Evolutionary conservation across 2,797 vertebrate genomes (phyloP).

Genomic region (Cyprinella venusta): DNA sequence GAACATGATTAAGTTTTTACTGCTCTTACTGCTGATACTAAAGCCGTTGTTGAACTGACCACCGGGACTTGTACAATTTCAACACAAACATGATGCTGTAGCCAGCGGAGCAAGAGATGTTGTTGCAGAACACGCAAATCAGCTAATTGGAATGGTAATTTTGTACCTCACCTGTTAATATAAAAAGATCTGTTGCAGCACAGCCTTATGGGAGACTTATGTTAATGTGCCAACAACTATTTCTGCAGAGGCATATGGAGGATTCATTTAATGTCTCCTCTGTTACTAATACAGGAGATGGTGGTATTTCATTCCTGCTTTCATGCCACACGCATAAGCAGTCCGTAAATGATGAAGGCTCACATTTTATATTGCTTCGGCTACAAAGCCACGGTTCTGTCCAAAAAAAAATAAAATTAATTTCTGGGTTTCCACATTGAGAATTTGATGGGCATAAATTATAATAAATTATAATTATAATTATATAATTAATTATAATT

Average conservation of each 20-base stretch:
- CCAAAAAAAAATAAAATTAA: background rate
- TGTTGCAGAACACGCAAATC: constrained; percentile 69
- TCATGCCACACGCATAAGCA: background rate
- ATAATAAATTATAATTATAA: too few species aligned
- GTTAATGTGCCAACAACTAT: background rate
- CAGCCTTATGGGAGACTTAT: background rate
- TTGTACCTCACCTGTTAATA: constrained; percentile 19
- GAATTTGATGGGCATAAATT: background rate
- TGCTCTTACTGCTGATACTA: constrained; percentile 2
- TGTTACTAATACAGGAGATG: constrained; percentile 7
- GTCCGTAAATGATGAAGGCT: background rate
- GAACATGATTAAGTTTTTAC: constrained; percentile 20
- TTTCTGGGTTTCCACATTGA: background rate
- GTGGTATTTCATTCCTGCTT: background rate
- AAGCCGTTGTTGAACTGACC: constrained; percentile 1
- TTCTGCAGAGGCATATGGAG: background rate
- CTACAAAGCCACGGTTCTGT: background rate
- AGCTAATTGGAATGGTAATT: constrained; percentile 6
- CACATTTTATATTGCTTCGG: background rate
- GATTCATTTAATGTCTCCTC: background rate
- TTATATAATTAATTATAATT: too few species aligned
- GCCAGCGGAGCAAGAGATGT: constrained; percentile 80
- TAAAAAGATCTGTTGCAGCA: constrained; percentile 14
- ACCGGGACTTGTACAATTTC: constrained; percentile 11
- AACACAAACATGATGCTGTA: constrained; percentile 73